These are phyloP conservation scores for Parasteatoda tepidariorum DNA, from an alignment of 1,140 invertebrate genomes.

Conservation along the genomic window DNA sequence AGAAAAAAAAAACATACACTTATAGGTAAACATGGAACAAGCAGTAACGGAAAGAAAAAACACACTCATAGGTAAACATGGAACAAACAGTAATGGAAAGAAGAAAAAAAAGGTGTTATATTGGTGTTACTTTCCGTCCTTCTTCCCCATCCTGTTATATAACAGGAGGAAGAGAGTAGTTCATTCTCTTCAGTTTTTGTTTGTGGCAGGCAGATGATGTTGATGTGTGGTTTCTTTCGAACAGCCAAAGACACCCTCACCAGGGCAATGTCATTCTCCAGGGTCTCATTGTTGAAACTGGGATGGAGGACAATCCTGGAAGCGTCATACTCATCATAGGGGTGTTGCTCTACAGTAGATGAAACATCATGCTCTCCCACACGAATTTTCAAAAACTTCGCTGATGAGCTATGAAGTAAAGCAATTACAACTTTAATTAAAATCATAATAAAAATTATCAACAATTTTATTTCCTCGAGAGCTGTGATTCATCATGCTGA, in stretches of 20 bases:
- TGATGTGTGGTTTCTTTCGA: conserved; percentile 66
- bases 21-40: too few species aligned
- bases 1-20: too few species aligned
- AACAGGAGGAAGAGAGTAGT: conserved; percentile 67
- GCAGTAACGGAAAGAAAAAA: too few species aligned
- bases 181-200: conserved; percentile 2
- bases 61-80: too few species aligned
- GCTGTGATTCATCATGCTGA: too few species aligned
- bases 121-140: conserved; percentile 68
- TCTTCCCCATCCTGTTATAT: conserved; percentile 75
- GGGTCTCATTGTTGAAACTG: conserved; percentile 68
- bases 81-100: too few species aligned
- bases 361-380: conserved; percentile 72
- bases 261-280: conserved; percentile 71
- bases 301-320: conserved; percentile 64
- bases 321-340: conserved; percentile 65
- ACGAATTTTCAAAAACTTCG: conserved; percentile 72
- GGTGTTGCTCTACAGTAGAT: conserved; percentile 65
- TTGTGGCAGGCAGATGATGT: conserved; percentile 70
- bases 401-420: conserved; percentile 44
- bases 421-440: too few species aligned
- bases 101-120: not conserved
- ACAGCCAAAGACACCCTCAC: conserved; percentile 67
- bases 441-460: too few species aligned
- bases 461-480: too few species aligned